phyloP scores from a whole-genome alignment of 2,797 vertebrate genomes.

The Megaceryle alcyon region DNA sequence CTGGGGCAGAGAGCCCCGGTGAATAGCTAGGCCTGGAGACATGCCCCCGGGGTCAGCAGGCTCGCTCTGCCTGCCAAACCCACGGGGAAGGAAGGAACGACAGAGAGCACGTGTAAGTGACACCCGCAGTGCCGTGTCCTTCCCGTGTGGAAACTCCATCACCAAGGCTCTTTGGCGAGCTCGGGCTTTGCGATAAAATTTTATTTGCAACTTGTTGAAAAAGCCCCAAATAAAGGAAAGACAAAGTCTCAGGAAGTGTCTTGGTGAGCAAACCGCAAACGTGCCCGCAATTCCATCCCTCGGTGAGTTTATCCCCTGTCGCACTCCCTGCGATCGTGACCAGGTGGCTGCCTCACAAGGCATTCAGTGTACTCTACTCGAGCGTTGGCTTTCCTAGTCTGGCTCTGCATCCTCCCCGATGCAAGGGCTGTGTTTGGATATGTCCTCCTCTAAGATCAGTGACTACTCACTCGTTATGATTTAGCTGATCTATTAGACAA shows the following conservation, averaged over 20 bases:
- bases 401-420: too few relatives aligned
- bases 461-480: neutral
- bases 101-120: neutral
- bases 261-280: rapidly evolving
- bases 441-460: neutral
- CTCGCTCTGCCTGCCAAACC: neutral
- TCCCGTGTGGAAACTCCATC: rapidly evolving
- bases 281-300: rapidly evolving
- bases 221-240: neutral
- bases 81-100: neutral
- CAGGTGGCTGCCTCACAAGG: neutral
- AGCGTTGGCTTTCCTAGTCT: rapidly evolving
- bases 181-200: neutral
- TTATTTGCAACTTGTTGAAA: neutral
- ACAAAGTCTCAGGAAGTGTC: neutral
- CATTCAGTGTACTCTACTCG: rapidly evolving
- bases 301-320: too few relatives aligned
- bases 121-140: neutral
- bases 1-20: neutral
- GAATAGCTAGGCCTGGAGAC: neutral
- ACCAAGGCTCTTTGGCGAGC: neutral
- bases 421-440: neutral
- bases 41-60: neutral
- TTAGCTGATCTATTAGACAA: neutral
- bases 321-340: too few relatives aligned